phyloP scores from a whole-genome alignment of 2,888 invertebrate genomes.

The Xylota segnis region DNA sequence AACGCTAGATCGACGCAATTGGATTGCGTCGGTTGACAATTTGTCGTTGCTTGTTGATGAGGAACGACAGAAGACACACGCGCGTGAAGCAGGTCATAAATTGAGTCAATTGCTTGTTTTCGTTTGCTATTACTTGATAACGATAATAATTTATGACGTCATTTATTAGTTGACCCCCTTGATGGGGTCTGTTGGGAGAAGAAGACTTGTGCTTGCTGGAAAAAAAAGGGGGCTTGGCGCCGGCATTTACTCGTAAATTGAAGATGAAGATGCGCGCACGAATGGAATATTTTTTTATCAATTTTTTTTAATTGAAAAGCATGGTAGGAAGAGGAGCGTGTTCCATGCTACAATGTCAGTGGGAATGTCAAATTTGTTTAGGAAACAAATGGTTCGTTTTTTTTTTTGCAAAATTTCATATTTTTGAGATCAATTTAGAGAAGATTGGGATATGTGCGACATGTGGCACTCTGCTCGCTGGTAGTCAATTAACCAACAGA shows the following conservation, averaged over 20 bases:
- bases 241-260: constrained; percentile 27
- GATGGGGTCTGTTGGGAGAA: constrained; percentile 44
- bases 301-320: constrained; percentile 50
- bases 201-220: constrained; percentile 30
- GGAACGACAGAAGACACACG: too few species aligned
- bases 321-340: constrained; percentile 16
- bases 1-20: constrained; percentile 53
- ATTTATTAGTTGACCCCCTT: constrained; percentile 70
- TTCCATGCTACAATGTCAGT: constrained; percentile 59
- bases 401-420: constrained; percentile 25
- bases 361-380: constrained; percentile 74
- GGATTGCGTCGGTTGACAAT: constrained; percentile 62
- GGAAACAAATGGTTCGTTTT: constrained; percentile 38
- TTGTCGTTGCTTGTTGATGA: constrained; percentile 26
- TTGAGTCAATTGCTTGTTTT: constrained; percentile 70
- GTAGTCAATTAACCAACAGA: constrained; percentile 23
- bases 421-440: constrained; percentile 32
- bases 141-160: constrained; percentile 68
- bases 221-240: constrained; percentile 77
- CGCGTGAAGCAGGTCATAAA: constrained; percentile 67
- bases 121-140: constrained; percentile 35
- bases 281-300: constrained; percentile 53
- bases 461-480: neutral
- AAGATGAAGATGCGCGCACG: constrained; percentile 30
- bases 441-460: constrained; percentile 9